Conservation (phyloP, 2,797 vertebrate species). For the Gorsachius magnificus region DNA sequence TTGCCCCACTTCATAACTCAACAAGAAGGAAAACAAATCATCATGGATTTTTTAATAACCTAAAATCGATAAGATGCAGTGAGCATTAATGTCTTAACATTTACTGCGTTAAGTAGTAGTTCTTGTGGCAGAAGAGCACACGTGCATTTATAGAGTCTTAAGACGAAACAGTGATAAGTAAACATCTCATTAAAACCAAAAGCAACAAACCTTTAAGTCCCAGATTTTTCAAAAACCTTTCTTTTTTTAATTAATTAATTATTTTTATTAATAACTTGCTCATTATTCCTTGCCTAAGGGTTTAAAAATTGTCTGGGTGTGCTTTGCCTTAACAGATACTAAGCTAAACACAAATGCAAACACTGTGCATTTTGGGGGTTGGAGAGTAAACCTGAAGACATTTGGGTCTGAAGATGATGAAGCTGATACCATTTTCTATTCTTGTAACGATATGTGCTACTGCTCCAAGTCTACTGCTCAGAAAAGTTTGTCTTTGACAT, state of each 20-base stretch:
- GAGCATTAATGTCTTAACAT: not conserved
- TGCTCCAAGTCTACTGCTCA: not conserved
- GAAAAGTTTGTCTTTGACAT: not conserved
- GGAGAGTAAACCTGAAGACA: not conserved
- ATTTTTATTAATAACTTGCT: not conserved
- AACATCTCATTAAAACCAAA: not conserved
- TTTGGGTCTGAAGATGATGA: not conserved
- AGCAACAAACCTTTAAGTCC: not conserved
- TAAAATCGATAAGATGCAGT: not conserved
- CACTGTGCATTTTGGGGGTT: not conserved
- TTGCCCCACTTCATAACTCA: not conserved
- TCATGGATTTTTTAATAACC: conserved; percentile 22
- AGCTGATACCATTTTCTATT: not conserved
- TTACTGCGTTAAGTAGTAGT: not conserved
- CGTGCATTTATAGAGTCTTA: not conserved
- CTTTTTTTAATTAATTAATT: not conserved
- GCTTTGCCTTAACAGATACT: not conserved
- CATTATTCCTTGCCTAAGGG: not conserved
- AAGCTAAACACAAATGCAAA: not conserved
- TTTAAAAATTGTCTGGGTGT: not conserved
- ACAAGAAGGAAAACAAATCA: not conserved
- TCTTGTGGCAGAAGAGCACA: not conserved
- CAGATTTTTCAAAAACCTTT: not conserved
- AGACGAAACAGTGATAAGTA: not conserved
- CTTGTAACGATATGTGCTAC: fast-evolving